Evolutionary conservation across 2,888 invertebrate species (phyloP).

Genomic region (Frankliniella intonsa): DNA sequence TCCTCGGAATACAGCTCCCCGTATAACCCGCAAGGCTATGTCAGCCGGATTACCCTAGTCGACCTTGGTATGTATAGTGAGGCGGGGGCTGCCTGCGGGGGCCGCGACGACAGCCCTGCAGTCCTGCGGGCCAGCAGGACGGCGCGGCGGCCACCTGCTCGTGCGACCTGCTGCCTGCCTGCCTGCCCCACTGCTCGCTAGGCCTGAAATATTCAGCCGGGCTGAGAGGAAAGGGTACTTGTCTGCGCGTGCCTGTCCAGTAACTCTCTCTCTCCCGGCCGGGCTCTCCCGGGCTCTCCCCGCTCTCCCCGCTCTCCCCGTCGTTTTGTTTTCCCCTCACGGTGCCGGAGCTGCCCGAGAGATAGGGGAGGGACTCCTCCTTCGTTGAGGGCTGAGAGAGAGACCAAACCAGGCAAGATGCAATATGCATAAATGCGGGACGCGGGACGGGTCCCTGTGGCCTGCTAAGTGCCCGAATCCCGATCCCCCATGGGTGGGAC

Average conservation of each 20-base stretch:
- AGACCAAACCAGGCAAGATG: background rate
- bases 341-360: too few relatives aligned
- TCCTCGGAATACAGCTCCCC: too few relatives aligned
- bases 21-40: too few relatives aligned
- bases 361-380: too few relatives aligned
- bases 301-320: background rate
- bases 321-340: background rate
- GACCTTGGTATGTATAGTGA: too few relatives aligned
- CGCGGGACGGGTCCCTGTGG: background rate
- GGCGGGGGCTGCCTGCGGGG: too few relatives aligned
- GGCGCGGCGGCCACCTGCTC: too few relatives aligned
- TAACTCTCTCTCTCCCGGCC: background rate
- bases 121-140: too few relatives aligned
- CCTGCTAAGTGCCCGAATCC: constrained; percentile 1
- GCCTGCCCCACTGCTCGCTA: background rate
- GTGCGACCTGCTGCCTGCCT: too few relatives aligned
- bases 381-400: too few relatives aligned
- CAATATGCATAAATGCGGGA: constrained; percentile 10
- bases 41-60: too few relatives aligned
- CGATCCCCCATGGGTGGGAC: background rate
- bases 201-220: background rate
- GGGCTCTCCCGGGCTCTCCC: background rate
- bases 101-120: too few relatives aligned
- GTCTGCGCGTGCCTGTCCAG: background rate
- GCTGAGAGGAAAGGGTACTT: background rate